Evolutionary conservation across 2,113 vertebrate species (phyloP).

Genomic region (Lynx canadensis): DNA sequence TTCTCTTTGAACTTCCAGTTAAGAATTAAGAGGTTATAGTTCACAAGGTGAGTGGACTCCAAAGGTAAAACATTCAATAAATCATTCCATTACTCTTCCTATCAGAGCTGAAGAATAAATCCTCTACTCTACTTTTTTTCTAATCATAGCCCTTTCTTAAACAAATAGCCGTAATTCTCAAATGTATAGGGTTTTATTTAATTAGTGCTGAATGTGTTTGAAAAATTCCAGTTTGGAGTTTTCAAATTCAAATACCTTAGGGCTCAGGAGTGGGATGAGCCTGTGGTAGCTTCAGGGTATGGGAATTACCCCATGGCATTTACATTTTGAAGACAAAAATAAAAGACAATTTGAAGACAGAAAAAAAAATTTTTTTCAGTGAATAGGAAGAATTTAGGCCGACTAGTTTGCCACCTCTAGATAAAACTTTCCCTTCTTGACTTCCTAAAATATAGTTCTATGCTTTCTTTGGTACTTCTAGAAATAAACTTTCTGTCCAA

Average conservation of each 20-base stretch:
- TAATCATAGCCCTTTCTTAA: background rate
- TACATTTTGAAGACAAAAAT: background rate
- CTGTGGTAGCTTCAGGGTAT: background rate
- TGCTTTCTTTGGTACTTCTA: background rate
- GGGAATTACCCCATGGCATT: background rate
- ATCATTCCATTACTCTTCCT: background rate
- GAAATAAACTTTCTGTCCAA: background rate
- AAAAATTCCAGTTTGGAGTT: background rate
- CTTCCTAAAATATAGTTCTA: background rate
- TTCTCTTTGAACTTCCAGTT: background rate
- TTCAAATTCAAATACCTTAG: background rate
- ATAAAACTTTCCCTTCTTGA: background rate
- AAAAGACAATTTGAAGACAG: background rate
- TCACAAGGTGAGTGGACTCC: background rate
- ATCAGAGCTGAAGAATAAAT: background rate
- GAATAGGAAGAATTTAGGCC: background rate
- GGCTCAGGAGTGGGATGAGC: background rate
- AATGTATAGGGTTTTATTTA: background rate
- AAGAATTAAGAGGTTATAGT: background rate
- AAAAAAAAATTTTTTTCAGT: background rate
- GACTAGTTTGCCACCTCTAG: background rate
- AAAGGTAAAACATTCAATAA: background rate
- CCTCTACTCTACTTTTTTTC: background rate
- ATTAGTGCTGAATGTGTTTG: background rate
- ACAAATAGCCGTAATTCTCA: background rate